Base-by-base conservation (phyloP, 2,113 vertebrate genomes). In the Cyanistes caeruleus region DNA sequence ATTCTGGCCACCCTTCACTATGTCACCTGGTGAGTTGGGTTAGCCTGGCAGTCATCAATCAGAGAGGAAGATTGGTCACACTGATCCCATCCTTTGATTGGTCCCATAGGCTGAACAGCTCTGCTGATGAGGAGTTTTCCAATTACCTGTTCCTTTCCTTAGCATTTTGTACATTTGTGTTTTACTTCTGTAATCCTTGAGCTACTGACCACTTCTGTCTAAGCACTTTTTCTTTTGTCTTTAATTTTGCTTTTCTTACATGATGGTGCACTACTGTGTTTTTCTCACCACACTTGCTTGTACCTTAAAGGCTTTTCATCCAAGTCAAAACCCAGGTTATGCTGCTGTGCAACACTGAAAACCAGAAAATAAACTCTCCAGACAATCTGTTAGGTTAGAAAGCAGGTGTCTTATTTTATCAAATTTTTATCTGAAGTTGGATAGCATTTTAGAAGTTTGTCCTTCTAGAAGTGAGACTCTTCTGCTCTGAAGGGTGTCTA, bases 321-420 rank as follows among this genome's bases (percentile, higher is more conserved):
- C 19, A 62, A 56, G 3, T n/a, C 0, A 0, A 27, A 84, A 51
- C 14, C 8, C 10, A 37, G 5, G 9, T 41, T 84, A 22, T 0
- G 0, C 10, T 62, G 17, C 28, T 55, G 13, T 64, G 25, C 8
- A 25, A 24, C 23, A 24, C 0, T 52, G 15, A 69, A 52, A 33
- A 37, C 9, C 8, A 10, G 11, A 27, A 60, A 77, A 77, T 52
- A 59, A 51, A 44, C 18, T 68, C 22, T 52, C 27, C 37, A 60
- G 39, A 7, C 11, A 15, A 8, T 69, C 16, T 53, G 15, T 60
- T 69, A 23, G 4, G 14, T 44, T 60, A 37, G 33, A 53, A 77
- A 69, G 12, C 22, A 13, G 5, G 11, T 37, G 3, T 46, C 17
- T 79, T 44, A 43, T 73, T 65, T 86, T n/a, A 62, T 24, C 5